phyloP scores from a whole-genome alignment of 2,797 vertebrate genomes.

The Tenualosa ilisha region DNA sequence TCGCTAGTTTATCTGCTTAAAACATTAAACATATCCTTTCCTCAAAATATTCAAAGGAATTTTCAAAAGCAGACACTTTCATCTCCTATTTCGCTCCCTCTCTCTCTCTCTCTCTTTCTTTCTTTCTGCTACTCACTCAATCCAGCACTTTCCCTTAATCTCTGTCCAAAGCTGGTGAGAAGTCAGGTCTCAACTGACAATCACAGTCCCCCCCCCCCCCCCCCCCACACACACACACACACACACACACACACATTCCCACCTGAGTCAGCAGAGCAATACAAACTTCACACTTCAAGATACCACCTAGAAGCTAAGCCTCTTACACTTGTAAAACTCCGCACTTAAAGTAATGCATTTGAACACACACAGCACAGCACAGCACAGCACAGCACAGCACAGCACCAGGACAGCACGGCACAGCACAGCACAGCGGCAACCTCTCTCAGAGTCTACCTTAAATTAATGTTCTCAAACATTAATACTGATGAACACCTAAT shows the following conservation, averaged over 20 bases:
- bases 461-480: neutral
- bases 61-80: neutral
- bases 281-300: neutral
- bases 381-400: no score
- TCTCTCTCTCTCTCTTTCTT: neutral
- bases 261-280: neutral
- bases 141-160: neutral
- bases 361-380: no score
- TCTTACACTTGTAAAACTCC: neutral
- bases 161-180: conserved; percentile 2
- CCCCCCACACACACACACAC: neutral
- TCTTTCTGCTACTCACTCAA: neutral
- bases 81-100: neutral
- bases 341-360: no score
- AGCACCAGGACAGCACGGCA: no score
- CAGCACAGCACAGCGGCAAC: no score
- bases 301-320: neutral
- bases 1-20: neutral
- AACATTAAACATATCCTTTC: conserved; percentile 16
- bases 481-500: neutral
- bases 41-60: neutral
- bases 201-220: neutral
- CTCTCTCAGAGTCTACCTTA: no score
- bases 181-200: neutral
- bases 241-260: neutral